Conservation (phyloP, 35 echinoderm and acorn worm genomes). For the Hemicentrotus pulcherrimus region DNA sequence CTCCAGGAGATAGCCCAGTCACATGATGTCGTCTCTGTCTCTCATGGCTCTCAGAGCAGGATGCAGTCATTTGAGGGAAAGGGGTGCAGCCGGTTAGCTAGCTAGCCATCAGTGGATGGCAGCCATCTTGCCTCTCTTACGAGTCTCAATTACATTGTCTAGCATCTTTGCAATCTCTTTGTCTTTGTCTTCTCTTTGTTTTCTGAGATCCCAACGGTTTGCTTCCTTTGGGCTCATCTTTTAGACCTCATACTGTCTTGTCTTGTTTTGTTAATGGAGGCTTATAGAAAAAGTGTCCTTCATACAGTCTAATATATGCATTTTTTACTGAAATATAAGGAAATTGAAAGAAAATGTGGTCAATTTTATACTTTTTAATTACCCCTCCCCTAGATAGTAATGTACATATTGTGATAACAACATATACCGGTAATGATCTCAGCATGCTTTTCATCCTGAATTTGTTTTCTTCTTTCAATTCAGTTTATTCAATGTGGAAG, state of each 20-base stretch:
- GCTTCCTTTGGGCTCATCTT: slow-evolving; percentile 7
- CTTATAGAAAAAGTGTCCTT: not conserved
- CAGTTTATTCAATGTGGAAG: too few relatives aligned
- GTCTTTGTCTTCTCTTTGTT: not conserved
- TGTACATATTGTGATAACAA: not conserved
- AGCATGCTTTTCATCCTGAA: not conserved
- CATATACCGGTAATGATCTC: not conserved
- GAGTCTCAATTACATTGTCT: not conserved
- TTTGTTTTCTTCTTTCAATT: not conserved
- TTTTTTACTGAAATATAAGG: not conserved
- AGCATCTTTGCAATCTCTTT: not conserved
- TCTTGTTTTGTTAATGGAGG: not conserved
- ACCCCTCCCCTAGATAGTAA: not conserved
- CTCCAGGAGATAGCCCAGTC: slow-evolving; percentile 39
- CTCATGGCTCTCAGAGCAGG: not conserved
- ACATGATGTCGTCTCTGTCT: slow-evolving; percentile 33
- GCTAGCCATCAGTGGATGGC: not conserved
- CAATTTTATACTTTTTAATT: not conserved
- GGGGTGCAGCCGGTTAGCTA: not conserved
- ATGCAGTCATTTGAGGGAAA: slow-evolving; percentile 32
- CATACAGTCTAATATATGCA: not conserved
- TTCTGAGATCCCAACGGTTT: not conserved
- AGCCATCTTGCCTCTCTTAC: not conserved
- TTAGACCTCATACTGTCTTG: not conserved
- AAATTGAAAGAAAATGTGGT: not conserved